A percentile compares a stretch with the other conserved stretches of the same genome.
These are phyloP conservation scores for Pelodiscus sinensis DNA, from an alignment of 2,113 vertebrate genomes.

Conservation along the genomic window DNA sequence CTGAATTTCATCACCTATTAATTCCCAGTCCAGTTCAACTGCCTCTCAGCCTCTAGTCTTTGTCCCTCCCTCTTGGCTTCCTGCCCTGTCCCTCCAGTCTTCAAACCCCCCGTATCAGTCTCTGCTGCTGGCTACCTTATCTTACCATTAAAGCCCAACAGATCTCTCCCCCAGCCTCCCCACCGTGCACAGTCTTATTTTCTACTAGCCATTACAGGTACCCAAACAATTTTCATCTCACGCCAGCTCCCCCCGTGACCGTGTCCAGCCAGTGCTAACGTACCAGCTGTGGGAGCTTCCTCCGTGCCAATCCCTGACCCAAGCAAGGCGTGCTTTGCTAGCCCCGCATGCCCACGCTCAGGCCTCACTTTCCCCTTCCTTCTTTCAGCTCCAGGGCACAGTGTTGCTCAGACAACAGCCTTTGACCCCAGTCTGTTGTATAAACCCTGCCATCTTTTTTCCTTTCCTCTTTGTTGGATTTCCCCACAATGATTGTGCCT, in stretches of 20 bases:
- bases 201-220: neutral
- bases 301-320: neutral
- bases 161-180: neutral
- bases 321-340: neutral
- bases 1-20: neutral
- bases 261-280: neutral
- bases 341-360: neutral
- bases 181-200: neutral
- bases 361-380: neutral
- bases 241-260: no score
- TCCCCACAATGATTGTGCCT: neutral
- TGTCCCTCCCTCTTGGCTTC: no score
- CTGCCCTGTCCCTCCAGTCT: neutral
- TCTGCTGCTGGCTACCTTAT: neutral
- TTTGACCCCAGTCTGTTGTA: neutral
- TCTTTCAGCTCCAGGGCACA: no score
- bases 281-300: neutral
- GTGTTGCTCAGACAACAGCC: neutral
- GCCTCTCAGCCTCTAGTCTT: neutral
- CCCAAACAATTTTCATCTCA: neutral
- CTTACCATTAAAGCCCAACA: neutral
- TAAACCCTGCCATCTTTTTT: neutral
- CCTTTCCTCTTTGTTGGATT: neutral
- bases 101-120: neutral
- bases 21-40: neutral